These are phyloP conservation scores for Panulirus ornatus DNA, from an alignment of 1,140 invertebrate species.

Conservation along the genomic window DNA sequence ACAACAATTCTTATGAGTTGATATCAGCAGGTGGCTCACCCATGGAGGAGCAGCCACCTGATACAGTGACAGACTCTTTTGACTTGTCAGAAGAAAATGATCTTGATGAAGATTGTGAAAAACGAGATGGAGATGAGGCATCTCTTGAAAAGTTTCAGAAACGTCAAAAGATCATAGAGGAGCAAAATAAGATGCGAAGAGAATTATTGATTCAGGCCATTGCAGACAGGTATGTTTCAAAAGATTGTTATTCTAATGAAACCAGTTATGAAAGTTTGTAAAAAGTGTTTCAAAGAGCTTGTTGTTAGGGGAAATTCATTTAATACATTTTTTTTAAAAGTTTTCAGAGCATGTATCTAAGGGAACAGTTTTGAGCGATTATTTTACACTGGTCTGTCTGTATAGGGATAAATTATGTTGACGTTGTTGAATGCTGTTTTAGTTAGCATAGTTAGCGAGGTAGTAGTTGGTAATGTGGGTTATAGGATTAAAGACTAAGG, in stretches of 20 bases:
- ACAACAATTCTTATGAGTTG: constrained; percentile 65
- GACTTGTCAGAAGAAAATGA: not conserved
- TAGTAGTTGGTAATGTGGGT: no score
- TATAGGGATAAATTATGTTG: not conserved
- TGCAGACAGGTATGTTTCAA: constrained; percentile 82
- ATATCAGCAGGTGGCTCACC: constrained; percentile 27
- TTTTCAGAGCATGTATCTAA: no score
- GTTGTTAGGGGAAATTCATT: not conserved
- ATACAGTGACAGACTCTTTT: not conserved
- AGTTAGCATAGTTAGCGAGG: no score
- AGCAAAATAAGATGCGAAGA: constrained; percentile 87
- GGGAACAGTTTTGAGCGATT: no score
- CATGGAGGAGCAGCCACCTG: constrained; percentile 1
- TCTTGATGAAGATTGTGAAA: constrained; percentile 17
- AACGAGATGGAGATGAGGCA: constrained; percentile 12
- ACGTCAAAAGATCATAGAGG: constrained; percentile 86
- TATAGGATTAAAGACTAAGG: no score
- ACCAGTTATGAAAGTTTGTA: not conserved
- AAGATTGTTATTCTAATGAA: not conserved
- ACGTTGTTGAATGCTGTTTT: no score
- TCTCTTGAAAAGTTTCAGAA: constrained; percentile 80
- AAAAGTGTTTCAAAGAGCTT: not conserved
- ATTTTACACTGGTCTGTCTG: not conserved
- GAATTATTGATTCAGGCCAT: constrained; percentile 85
- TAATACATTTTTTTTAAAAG: not conserved